Base-by-base conservation (phyloP, 35 echinoderm and acorn worm genomes). In the Amphiura filiformis region DNA sequence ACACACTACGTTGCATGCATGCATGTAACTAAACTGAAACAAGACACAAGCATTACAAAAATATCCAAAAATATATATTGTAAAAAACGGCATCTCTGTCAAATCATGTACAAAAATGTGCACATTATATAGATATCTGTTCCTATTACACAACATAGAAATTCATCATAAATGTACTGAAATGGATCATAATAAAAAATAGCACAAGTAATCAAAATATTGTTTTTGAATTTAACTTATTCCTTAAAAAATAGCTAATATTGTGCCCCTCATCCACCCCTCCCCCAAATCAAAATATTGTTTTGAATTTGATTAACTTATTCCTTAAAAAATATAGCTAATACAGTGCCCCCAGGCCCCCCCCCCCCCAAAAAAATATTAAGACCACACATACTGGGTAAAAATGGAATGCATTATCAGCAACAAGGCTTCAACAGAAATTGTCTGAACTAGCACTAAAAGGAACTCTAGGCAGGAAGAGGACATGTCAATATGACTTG, bases 21-120 rank as follows among this genome's bases (percentile, higher is more conserved):
- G 15, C 61, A 18, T 70, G 15, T 26, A 70, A 70, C 28, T 18
- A 70, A 70, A 26, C 61, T 26, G 26, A 70, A 30, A 5, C 15
- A 30, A 70, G 61, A 70, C 61, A 70, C 61, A 18, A 4, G 11
- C 28, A 70, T 70, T 70, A 70, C 61, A 70, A 70, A 70, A 70
- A 70, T 70, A 70, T 70, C 3, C 28, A 5, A 70, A 70, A 70
- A 70, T 70, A 70, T 70, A 70, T 70, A 70, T 70, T 70, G 61
- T 70, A 70, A 70, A 70, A 70, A 70, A 70, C 26, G n/a, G 61
- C 28, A 70, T 70, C 61, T 70, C 61, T 52, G 7, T 70, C 61
- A 47, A 17, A 47, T 11, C 9, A 70, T 70, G 61, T 70, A 70
- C 61, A 70, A 70, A 70, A 70, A 11, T 30, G 28, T 70, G 26